Conservation (phyloP, 2,888 invertebrate genomes). For the Yponomeuta plumbellus region DNA sequence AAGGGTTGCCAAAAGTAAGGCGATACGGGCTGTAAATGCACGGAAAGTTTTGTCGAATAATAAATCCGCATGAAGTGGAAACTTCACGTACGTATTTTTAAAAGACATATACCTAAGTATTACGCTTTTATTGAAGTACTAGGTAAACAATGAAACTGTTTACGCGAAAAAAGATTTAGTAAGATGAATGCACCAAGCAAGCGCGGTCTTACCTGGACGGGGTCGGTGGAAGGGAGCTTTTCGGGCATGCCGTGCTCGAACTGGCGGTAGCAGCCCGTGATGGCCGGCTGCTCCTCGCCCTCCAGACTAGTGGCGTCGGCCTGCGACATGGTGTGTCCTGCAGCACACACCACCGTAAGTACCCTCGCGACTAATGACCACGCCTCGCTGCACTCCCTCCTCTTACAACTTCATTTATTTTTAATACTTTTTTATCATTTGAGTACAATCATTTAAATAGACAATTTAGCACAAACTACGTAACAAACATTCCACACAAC, state of each 20-base stretch:
- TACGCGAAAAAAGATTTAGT: background rate
- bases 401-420: conserved; percentile 1
- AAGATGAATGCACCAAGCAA: conserved; percentile 23
- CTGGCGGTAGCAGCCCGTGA: conserved; percentile 86
- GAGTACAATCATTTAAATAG: conserved; percentile 16
- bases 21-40: background rate
- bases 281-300: conserved; percentile 85
- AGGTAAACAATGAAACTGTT: too few relatives aligned
- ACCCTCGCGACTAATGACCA: conserved; percentile 48
- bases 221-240: conserved; percentile 58
- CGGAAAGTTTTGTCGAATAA: background rate
- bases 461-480: conserved; percentile 61
- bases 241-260: conserved; percentile 80
- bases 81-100: too few relatives aligned
- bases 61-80: too few relatives aligned
- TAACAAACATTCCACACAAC: conserved; percentile 71
- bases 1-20: background rate
- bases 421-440: conserved; percentile 6
- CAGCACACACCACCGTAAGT: conserved; percentile 71
- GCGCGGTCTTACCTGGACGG: conserved; percentile 51
- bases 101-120: too few relatives aligned
- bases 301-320: conserved; percentile 91
- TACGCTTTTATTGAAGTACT: too few relatives aligned
- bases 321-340: conserved; percentile 95
- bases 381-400: conserved; percentile 31